Evolutionary conservation across 53 echinoderm and acorn worm genomes (phyloP).

Genomic region (Echinarachnius parma): DNA sequence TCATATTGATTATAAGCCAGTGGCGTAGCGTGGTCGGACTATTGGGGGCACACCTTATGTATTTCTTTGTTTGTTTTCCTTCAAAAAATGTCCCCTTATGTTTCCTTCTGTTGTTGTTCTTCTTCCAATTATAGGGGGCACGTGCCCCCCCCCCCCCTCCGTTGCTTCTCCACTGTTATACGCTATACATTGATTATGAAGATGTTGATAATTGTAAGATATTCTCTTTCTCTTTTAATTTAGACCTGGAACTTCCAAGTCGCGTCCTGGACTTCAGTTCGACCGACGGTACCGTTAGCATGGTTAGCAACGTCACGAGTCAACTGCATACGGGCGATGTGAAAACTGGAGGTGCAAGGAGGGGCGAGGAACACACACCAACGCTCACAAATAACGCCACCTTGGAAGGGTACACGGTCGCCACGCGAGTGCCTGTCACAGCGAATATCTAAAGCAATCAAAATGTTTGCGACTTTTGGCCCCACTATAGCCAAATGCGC

Average conservation of each 20-base stretch:
- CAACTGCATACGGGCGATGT: conserved; percentile 17
- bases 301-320: background rate
- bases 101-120: no score
- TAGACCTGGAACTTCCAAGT: conserved; percentile 15
- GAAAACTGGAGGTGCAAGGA: background rate
- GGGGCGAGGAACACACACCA: conserved; percentile 29
- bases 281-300: background rate
- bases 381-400: conserved; percentile 15
- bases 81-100: no score
- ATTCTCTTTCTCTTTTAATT: background rate
- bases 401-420: conserved; percentile 26
- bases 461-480: background rate
- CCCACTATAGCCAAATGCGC: no score
- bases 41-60: no score
- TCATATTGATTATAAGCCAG: no score
- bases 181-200: background rate
- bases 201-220: background rate
- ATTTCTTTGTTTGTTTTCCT: no score
- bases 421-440: conserved; percentile 21
- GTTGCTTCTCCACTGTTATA: no score
- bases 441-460: conserved; percentile 6
- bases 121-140: no score
- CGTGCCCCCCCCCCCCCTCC: no score
- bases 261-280: conserved; percentile 30
- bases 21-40: no score